Percentiles rank a stretch among this genome's conserved stretches.
Evolutionary conservation across 2,888 invertebrate species (phyloP).

Genomic region (Eilema griseolum): DNA sequence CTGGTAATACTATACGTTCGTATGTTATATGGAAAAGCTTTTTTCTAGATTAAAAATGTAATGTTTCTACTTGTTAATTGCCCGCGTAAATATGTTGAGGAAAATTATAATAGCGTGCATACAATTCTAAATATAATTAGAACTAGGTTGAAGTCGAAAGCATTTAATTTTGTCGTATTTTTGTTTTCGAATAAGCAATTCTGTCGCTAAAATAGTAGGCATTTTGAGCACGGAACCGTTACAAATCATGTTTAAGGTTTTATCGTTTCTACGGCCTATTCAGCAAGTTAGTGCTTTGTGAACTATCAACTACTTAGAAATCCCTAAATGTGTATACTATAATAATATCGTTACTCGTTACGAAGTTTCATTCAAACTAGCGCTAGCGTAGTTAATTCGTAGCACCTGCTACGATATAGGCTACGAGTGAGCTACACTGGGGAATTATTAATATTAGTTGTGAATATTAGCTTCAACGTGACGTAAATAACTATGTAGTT

Average conservation of each 20-base stretch:
- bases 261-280: constrained; percentile 20
- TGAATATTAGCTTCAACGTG: constrained; percentile 41
- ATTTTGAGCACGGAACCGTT: constrained; percentile 17
- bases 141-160: not conserved
- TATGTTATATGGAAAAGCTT: constrained; percentile 40
- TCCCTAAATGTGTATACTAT: constrained; percentile 27
- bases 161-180: not conserved
- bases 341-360: constrained; percentile 37
- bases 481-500: constrained; percentile 30
- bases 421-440: constrained; percentile 54
- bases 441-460: constrained; percentile 50
- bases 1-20: constrained; percentile 38
- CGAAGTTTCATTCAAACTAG: constrained; percentile 63
- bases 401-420: constrained; percentile 63
- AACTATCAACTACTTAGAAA: constrained; percentile 28
- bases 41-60: constrained; percentile 48
- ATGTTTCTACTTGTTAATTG: constrained; percentile 33
- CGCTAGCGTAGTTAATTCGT: constrained; percentile 56
- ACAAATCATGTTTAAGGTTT: constrained; percentile 20
- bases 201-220: constrained; percentile 19
- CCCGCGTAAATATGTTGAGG: constrained; percentile 46
- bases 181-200: constrained; percentile 17
- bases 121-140: constrained; percentile 19
- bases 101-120: constrained; percentile 31
- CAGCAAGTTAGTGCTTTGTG: constrained; percentile 37